Evolutionary conservation across 1,140 invertebrate genomes (phyloP).

Genomic region (Stegodyphus dumicola): DNA sequence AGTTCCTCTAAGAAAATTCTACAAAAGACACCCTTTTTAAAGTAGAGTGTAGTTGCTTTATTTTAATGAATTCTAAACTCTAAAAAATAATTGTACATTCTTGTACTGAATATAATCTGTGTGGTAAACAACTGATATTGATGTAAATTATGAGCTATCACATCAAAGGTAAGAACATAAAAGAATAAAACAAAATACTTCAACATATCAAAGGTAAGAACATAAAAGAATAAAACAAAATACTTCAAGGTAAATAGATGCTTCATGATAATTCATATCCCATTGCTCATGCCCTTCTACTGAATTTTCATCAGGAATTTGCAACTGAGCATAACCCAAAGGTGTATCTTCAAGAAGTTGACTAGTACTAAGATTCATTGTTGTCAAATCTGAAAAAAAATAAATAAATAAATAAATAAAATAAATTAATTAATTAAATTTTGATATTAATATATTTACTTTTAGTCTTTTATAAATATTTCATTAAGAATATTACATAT

Average conservation of each 20-base stretch:
- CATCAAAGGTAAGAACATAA: background rate
- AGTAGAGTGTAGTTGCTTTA: too few relatives aligned
- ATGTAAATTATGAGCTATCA: background rate
- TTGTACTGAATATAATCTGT: too few relatives aligned
- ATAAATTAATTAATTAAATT: background rate
- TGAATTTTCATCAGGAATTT: conserved; percentile 20
- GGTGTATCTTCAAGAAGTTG: conserved; percentile 42
- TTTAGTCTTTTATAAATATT: too few relatives aligned
- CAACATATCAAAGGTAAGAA: conserved; percentile 68
- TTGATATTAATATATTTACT: background rate
- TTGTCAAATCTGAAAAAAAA: conserved; percentile 14
- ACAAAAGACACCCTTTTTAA: too few relatives aligned
- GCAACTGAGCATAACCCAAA: conserved; percentile 33
- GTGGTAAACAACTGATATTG: too few relatives aligned
- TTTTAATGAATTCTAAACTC: too few relatives aligned
- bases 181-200: conserved; percentile 71
- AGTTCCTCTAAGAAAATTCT: too few relatives aligned
- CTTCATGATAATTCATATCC: conserved; percentile 92
- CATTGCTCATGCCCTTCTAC: conserved; percentile 69
- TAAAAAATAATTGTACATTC: too few relatives aligned
- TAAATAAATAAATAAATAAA: background rate
- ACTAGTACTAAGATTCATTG: background rate
- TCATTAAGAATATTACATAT: too few relatives aligned
- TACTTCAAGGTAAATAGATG: conserved; percentile 86
- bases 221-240: conserved; percentile 44